Conservation (phyloP, 2,888 invertebrate species). For the Conistra vaccinii region DNA sequence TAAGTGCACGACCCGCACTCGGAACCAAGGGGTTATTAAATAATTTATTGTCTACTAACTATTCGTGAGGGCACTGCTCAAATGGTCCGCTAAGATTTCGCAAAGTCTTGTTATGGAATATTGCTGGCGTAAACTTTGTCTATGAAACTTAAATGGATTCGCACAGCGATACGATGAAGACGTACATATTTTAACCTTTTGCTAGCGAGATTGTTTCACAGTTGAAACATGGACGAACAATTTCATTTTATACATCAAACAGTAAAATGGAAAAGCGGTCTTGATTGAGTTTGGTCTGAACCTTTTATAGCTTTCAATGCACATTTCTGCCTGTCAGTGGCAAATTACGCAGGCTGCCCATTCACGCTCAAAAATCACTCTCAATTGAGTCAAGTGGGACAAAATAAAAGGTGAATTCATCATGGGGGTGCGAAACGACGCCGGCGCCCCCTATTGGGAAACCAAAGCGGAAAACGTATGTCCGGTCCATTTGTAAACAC, state of each 20-base stretch:
- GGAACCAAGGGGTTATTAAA: slow-evolving; percentile 86
- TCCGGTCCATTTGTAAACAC: slow-evolving; percentile 89
- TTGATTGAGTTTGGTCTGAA: slow-evolving; percentile 86
- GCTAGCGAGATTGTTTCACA: slow-evolving; percentile 47
- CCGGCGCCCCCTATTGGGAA: slow-evolving; percentile 82
- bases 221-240: slow-evolving; percentile 52
- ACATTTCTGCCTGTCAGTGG: slow-evolving; percentile 87
- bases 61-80: slow-evolving; percentile 83
- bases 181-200: slow-evolving; percentile 69
- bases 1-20: slow-evolving; percentile 84
- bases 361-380: slow-evolving; percentile 90
- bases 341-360: slow-evolving; percentile 89
- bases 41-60: slow-evolving; percentile 89
- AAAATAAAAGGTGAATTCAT: slow-evolving; percentile 90
- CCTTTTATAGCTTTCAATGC: slow-evolving; percentile 89
- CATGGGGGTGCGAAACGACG: slow-evolving; percentile 84
- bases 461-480: slow-evolving; percentile 88
- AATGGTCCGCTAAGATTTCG: slow-evolving; percentile 84
- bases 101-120: slow-evolving; percentile 83
- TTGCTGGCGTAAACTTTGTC: slow-evolving; percentile 82
- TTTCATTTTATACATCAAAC: slow-evolving; percentile 60
- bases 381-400: slow-evolving; percentile 89
- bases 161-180: slow-evolving; percentile 73
- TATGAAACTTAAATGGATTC: slow-evolving; percentile 82
- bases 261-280: slow-evolving; percentile 73